Evolutionary conservation across 2,888 invertebrate genomes (phyloP).

Genomic region (Cyrtodaria siliqua): DNA sequence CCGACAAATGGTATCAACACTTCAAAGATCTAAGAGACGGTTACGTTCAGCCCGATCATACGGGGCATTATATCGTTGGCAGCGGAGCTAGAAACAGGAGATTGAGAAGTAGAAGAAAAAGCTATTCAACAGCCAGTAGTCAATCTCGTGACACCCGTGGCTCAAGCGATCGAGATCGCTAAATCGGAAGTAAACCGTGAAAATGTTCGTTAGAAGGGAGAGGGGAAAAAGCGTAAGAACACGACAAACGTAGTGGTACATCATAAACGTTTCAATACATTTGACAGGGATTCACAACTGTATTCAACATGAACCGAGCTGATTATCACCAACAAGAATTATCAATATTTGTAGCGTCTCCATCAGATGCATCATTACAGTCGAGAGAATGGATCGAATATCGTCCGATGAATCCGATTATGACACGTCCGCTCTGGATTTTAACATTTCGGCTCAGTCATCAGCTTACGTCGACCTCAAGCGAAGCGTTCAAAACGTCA

Average conservation of each 20-base stretch:
- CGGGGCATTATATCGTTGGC: slow-evolving; percentile 12
- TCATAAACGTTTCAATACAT: not conserved
- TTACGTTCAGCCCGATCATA: slow-evolving; percentile 13
- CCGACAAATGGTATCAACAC: slow-evolving; percentile 22
- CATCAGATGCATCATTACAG: slow-evolving; percentile 14
- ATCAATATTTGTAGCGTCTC: slow-evolving; percentile 21
- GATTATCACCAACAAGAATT: slow-evolving; percentile 21
- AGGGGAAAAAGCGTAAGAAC: not conserved
- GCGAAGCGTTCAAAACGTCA: slow-evolving; percentile 20
- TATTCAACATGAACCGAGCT: not conserved
- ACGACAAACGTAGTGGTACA: not conserved
- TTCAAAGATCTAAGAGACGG: slow-evolving; percentile 23
- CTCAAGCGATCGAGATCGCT: slow-evolving; percentile 31
- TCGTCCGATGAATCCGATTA: slow-evolving; percentile 31
- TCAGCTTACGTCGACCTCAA: slow-evolving; percentile 36
- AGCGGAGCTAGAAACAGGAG: slow-evolving; percentile 4
- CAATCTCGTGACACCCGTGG: slow-evolving; percentile 27
- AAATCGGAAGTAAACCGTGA: slow-evolving; percentile 30
- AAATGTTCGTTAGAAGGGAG: slow-evolving; percentile 10
- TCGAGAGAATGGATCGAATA: slow-evolving; percentile 43
- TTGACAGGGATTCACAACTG: no score
- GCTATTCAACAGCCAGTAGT: not conserved
- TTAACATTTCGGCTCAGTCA: slow-evolving; percentile 35
- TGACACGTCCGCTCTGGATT: slow-evolving; percentile 18
- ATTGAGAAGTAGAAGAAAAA: not conserved